A percentile compares a stretch with the other conserved stretches of the same genome.
phyloP scores from a whole-genome alignment of 1,140 invertebrate species.

The Paramacrobiotus metropolitanus region DNA sequence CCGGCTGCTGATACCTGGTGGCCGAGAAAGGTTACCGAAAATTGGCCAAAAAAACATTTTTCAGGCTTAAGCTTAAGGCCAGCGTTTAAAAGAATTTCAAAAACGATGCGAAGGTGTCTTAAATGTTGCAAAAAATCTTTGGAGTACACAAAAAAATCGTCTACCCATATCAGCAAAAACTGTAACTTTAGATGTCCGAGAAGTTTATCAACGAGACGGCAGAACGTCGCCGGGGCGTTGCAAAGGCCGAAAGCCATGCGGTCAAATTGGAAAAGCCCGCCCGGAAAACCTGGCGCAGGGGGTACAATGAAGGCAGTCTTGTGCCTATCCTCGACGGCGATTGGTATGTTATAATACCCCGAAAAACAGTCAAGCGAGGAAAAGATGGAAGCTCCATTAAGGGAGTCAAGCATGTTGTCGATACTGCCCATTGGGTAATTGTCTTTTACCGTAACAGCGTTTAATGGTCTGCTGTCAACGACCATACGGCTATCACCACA shows the following conservation, averaged over 20 bases:
- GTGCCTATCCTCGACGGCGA: neutral
- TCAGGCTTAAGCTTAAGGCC: neutral
- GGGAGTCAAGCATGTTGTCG: neutral
- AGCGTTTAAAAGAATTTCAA: neutral
- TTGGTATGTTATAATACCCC: neutral
- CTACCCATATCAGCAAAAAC: neutral
- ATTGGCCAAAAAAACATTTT: neutral
- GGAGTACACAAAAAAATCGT: neutral
- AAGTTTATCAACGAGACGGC: neutral
- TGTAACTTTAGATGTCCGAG: neutral
- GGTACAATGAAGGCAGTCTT: neutral
- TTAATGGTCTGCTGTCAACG: neutral
- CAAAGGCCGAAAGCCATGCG: constrained; percentile 8
- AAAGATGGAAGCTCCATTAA: neutral
- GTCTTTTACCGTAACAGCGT: neutral
- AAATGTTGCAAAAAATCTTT: neutral
- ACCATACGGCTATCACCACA: neutral
- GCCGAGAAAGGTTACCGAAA: neutral
- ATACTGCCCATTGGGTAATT: neutral
- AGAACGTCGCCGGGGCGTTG: constrained; percentile 10
- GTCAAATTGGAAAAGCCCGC: constrained; percentile 7
- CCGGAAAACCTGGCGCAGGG: constrained; percentile 7
- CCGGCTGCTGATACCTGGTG: neutral
- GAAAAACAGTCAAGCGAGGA: neutral
- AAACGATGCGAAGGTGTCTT: neutral